These are phyloP conservation scores for Drosophila mulleri DNA, from an alignment of 2,888 invertebrate genomes.

Conservation along the genomic window DNA sequence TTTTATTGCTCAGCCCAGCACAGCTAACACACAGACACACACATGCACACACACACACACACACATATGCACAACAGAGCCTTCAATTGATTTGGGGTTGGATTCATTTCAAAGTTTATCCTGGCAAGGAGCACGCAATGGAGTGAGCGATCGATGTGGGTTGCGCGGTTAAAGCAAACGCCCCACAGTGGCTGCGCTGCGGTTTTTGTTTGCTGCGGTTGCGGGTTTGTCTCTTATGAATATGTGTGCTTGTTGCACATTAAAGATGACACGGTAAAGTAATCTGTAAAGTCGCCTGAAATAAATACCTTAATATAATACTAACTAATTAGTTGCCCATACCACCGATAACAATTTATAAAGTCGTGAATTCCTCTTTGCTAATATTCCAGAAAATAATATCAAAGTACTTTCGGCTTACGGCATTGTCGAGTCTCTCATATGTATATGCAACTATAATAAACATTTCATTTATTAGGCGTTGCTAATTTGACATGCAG, in stretches of 20 bases:
- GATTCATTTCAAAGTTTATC: slow-evolving; percentile 26
- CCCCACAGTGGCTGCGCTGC: slow-evolving; percentile 45
- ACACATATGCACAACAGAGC: slow-evolving; percentile 14
- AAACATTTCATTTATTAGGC: not conserved
- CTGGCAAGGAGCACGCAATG: not conserved
- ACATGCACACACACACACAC: no score
- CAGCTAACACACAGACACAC: not conserved
- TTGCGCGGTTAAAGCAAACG: slow-evolving; percentile 6
- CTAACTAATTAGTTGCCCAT: not conserved
- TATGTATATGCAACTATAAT: no score
- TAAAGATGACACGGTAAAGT: not conserved
- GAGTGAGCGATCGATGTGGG: not conserved
- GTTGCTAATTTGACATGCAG: not conserved
- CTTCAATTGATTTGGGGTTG: slow-evolving; percentile 51
- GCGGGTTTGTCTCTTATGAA: slow-evolving; percentile 52
- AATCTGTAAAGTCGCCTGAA: not conserved
- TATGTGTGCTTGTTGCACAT: slow-evolving; percentile 38
- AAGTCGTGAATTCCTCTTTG: no score
- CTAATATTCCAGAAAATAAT: not conserved
- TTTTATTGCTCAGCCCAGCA: slow-evolving; percentile 39
- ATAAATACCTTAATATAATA: slow-evolving; percentile 9
- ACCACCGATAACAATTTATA: not conserved
- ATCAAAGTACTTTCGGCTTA: no score
- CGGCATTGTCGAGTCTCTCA: no score
- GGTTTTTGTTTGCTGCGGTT: slow-evolving; percentile 66